Base-by-base conservation (phyloP, 2,888 invertebrate species). In the Baccha elongata region DNA sequence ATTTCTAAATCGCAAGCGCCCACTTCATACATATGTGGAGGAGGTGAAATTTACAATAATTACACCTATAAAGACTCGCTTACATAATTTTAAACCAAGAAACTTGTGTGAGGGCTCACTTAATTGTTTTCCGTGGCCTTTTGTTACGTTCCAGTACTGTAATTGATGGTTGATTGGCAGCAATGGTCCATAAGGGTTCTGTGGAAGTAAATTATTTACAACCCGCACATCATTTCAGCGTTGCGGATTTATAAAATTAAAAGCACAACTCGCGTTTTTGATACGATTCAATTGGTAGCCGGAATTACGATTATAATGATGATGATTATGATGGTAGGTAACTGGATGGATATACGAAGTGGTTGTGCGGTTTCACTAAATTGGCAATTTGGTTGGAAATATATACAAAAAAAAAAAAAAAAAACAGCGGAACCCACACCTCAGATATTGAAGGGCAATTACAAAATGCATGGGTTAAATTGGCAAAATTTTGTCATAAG, bases 51-150 rank as follows among this genome's bases (percentile, higher is more conserved):
- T 76, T 48, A 65, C 58, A 65, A 44, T 81, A 81, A 81, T 81
- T 81, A 67, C 76, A 15, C 58, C 8, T 19, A 26, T 17, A 17
- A 32, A n/a, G 19, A 17, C 19, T 44, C 13, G 10, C 32, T 6
- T 3, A 17, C 42, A 17, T 17, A 29, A 11, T 52, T 52, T 32
- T 13, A 7, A 46, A 50, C 15, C n/a, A 1, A 19, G n/a, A 19
- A 55, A 23, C 37, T n/a, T 44, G 64, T 37, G 48, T 32, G 13
- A 48, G 53, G n/a, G 48, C 48, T 50, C 46, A 67, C 50, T 78
- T 78, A 78, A 83, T 83, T 83, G 78, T 83, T 83, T 81, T 83
- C 78, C 78, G 73, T 80, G 80, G 78, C 68, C 83, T 83, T 83
- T 76, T 76, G 81, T 71, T 60, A 52, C 26, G 42, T 13, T 8